These are phyloP conservation scores for Melanotaenia duboulayi DNA, from an alignment of 2,113 vertebrate genomes.

Conservation along the genomic window DNA sequence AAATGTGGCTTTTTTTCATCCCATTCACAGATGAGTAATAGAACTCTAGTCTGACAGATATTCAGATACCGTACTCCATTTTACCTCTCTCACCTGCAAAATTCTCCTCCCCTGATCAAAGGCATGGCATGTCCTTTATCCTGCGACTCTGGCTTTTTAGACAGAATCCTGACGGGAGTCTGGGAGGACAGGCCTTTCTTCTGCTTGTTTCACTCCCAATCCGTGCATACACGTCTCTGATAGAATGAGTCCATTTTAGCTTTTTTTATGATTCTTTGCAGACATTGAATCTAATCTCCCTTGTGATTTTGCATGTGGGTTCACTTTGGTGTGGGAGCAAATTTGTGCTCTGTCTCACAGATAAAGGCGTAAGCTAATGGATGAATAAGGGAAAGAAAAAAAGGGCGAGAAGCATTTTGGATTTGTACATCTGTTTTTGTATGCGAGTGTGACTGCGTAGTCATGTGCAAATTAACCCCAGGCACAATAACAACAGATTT, in stretches of 20 bases:
- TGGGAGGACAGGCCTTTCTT: conserved; percentile 65
- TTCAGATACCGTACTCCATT: conserved; percentile 68
- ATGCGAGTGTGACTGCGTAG: conserved; percentile 14
- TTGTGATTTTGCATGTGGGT: conserved; percentile 28
- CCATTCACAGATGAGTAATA: conserved; percentile 28
- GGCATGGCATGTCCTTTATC: conserved; percentile 68
- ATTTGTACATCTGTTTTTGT: not conserved
- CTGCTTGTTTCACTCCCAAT: conserved; percentile 50
- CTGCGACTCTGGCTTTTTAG: conserved; percentile 60
- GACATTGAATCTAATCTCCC: conserved; percentile 50
- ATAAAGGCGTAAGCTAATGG: conserved; percentile 4
- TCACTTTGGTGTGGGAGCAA: conserved; percentile 23
- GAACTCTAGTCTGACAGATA: conserved; percentile 65
- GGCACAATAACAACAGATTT: conserved; percentile 43
- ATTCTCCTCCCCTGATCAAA: conserved; percentile 74
- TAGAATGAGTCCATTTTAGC: conserved; percentile 51
- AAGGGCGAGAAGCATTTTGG: conserved; percentile 16
- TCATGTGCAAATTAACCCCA: conserved; percentile 42
- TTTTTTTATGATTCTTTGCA: conserved; percentile 16
- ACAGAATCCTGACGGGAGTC: conserved; percentile 59
- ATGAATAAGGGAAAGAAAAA: not conserved
- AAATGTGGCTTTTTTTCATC: conserved; percentile 17
- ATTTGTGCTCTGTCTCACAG: not conserved
- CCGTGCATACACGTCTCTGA: conserved; percentile 31
- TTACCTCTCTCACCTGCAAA: conserved; percentile 65